These are phyloP conservation scores for Tenualosa thibaudeaui DNA, from an alignment of 2,797 vertebrate species.

Conservation along the genomic window DNA sequence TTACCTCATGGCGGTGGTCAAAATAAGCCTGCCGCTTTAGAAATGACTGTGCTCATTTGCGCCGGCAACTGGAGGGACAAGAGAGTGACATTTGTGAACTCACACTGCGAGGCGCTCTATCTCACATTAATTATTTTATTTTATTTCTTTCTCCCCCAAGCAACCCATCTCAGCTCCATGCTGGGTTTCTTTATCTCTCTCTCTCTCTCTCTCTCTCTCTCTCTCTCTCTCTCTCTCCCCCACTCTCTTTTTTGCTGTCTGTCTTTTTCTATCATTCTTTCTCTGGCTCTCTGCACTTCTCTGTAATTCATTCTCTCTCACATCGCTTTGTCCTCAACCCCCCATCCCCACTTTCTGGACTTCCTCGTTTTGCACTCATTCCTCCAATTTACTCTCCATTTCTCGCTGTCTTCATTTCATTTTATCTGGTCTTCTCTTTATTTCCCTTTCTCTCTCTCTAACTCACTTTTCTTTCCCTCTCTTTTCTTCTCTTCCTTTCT, in stretches of 20 bases:
- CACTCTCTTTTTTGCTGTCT: neutral
- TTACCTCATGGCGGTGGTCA: neutral
- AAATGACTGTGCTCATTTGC: slow-evolving; percentile 17
- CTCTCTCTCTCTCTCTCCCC: neutral
- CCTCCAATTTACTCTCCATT: slow-evolving; percentile 25
- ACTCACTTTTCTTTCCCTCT: neutral
- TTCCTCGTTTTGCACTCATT: slow-evolving; percentile 32
- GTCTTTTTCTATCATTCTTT: slow-evolving; percentile 5
- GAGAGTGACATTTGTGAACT: neutral
- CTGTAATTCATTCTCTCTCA: slow-evolving; percentile 14
- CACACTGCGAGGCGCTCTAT: neutral
- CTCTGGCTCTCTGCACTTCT: neutral
- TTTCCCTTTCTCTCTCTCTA: neutral
- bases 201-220: neutral
- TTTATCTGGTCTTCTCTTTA: slow-evolving; percentile 32
- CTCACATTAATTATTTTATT: neutral
- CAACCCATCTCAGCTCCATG: neutral
- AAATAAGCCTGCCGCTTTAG: neutral
- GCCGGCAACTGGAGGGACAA: neutral
- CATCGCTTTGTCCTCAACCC: slow-evolving; percentile 9
- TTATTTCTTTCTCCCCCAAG: neutral
- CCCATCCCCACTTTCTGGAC: neutral
- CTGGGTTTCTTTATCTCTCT: neutral
- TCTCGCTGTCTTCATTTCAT: slow-evolving; percentile 19
- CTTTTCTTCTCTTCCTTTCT: slow-evolving; percentile 48